Evolutionary conservation across 2,888 invertebrate genomes (phyloP).

Genomic region (Cryptocephalus moraei): DNA sequence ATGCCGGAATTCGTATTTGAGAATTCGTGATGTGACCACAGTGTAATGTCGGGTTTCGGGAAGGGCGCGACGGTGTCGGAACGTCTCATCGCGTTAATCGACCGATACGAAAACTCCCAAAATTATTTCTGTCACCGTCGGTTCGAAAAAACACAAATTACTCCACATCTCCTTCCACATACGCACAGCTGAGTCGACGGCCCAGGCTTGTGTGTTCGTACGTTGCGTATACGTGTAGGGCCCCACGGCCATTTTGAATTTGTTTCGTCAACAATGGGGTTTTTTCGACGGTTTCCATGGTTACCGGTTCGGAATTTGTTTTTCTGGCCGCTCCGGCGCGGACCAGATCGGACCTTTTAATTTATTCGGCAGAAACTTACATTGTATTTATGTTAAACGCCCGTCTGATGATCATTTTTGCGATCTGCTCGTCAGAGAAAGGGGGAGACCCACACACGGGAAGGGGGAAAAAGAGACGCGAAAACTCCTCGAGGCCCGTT

Average conservation of each 20-base stretch:
- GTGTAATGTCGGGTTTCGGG: no score
- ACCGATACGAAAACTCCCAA: not conserved
- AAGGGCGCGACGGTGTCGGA: no score
- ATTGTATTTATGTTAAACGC: conserved; percentile 31
- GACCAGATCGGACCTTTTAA: conserved; percentile 25
- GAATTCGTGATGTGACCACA: no score
- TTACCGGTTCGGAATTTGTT: conserved; percentile 31
- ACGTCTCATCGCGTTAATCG: not conserved
- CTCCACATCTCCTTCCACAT: conserved; percentile 28
- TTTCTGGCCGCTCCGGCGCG: conserved; percentile 25
- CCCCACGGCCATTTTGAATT: conserved; percentile 35
- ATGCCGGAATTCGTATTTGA: no score
- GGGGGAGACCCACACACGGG: no score
- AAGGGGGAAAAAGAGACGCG: no score
- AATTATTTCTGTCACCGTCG: conserved; percentile 28
- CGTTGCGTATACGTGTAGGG: no score
- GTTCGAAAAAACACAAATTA: conserved; percentile 29
- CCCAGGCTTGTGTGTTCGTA: no score
- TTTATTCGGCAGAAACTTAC: conserved; percentile 30
- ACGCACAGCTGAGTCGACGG: conserved; percentile 24
- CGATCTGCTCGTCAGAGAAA: conserved; percentile 2
- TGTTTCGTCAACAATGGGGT: conserved; percentile 34
- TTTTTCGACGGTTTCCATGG: conserved; percentile 30
- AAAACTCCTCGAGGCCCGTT: conserved; percentile 10
- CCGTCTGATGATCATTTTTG: conserved; percentile 27